Conservation (phyloP, 1,140 invertebrate genomes). For the Formica exsecta region DNA sequence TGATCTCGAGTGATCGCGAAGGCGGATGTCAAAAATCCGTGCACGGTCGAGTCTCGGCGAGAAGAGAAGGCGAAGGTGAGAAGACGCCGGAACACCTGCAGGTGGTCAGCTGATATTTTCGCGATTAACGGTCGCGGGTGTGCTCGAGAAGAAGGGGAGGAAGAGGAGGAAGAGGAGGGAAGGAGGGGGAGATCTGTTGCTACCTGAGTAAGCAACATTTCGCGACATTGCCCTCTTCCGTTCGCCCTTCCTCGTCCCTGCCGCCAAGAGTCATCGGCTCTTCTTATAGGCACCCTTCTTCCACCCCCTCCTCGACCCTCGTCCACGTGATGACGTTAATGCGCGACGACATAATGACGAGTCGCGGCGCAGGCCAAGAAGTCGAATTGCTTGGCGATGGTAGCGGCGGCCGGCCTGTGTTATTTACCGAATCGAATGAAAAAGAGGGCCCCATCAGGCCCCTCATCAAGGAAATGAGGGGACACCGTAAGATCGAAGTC, state of each 20-base stretch:
- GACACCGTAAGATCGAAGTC: constrained; percentile 48
- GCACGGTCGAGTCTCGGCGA: background rate
- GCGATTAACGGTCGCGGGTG: constrained; percentile 66
- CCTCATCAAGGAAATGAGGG: constrained; percentile 62
- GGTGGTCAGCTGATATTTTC: constrained; percentile 61
- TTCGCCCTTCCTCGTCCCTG: background rate
- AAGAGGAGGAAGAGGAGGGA: too few relatives aligned
- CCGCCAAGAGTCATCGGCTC: constrained; percentile 17
- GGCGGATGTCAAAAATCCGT: constrained; percentile 33
- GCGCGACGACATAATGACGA: constrained; percentile 65
- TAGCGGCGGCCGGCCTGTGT: constrained; percentile 27
- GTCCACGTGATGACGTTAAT: constrained; percentile 59
- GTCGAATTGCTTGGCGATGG: constrained; percentile 46
- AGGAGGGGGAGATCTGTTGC: background rate
- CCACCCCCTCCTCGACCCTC: constrained; percentile 1
- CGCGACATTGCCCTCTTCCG: background rate
- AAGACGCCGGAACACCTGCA: constrained; percentile 52
- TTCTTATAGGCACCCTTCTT: background rate
- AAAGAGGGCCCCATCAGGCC: constrained; percentile 66
- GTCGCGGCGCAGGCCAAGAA: constrained; percentile 53
- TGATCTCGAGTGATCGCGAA: constrained; percentile 45
- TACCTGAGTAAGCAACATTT: constrained; percentile 58
- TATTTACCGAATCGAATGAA: constrained; percentile 74
- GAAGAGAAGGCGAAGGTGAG: constrained; percentile 50
- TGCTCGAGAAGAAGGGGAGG: background rate